Evolutionary conservation across 2,113 vertebrate species (phyloP), one percentile per base, ranked within the genome.

Genomic region (Ivindomyrus marchei): DNA sequence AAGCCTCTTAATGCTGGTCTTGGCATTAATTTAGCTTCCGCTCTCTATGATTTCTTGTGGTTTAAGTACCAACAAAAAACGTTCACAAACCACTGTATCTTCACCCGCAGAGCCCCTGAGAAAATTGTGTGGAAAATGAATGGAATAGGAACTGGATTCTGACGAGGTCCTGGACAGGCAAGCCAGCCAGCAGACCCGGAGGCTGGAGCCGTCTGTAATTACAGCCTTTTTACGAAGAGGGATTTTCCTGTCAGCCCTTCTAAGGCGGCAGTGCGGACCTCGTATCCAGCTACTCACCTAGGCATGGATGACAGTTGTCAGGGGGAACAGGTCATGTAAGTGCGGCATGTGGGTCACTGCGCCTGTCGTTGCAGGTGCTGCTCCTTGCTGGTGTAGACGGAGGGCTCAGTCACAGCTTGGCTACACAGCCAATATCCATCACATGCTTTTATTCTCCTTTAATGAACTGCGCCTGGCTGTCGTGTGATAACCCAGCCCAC

Each of bases 401-500:
- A 83, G 52, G 49, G 50, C 88, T 21, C 45, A 24, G 11, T 88
- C 52, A 27, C 80, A 47, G 88, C 91, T 87, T 88, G 87, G 46
- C 15, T 2, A 88, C 36, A 21, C 80, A 39, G 89, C 90, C 91
- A 91, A n/a, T 52, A 62, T 89, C 42, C 15, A 31, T 70, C 31
- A 15, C 85, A 3, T 90, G 87, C 89, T 8, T 52, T 52, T 88
- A 89, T 58, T 39, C 1, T 47, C 56, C 89, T 85, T 58, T 27
- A 70, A 90, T 42, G 80, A 53, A 62, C 47, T 88, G 88, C 85
- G 87, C 88, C 56, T 49, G 85, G 31, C 31, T 74, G 85, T 77
- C 49, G 56, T 53, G 19, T 89, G 90, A 91, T 91, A 90, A 89
- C 88, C 89, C 89, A 86, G 89, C 90, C 36, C 88, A 85, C 80